Percentiles rank a stretch among this genome's conserved stretches.
phyloP scores from a whole-genome alignment of 1,140 invertebrate species.

The Drosophila paulistorum region DNA sequence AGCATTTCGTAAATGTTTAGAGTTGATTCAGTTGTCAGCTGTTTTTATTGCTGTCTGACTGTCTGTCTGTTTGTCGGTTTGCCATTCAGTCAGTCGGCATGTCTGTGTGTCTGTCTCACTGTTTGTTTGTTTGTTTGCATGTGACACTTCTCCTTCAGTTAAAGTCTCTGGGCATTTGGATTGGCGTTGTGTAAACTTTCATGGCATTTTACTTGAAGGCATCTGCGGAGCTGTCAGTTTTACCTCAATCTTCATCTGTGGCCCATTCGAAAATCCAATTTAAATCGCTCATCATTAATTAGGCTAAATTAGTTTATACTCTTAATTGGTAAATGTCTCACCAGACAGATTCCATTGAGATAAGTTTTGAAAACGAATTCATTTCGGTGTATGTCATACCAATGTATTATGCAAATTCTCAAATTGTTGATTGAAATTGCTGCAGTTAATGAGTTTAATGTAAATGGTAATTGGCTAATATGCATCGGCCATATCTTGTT shows the following conservation, averaged over 20 bases:
- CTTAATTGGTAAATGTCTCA: conserved; percentile 58
- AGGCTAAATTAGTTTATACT: conserved; percentile 52
- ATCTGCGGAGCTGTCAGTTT: conserved; percentile 6
- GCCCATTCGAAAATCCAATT: conserved; percentile 46
- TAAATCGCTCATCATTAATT: conserved; percentile 73
- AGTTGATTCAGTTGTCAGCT: conserved; percentile 29
- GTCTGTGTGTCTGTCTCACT: conserved; percentile 10
- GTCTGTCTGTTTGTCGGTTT: conserved; percentile 29
- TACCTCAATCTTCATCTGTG: conserved; percentile 34
- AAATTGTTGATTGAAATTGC: conserved; percentile 26
- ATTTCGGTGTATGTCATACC: conserved; percentile 3
- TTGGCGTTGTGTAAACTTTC: conserved; percentile 1
- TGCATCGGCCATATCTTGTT: not conserved
- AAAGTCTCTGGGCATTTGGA: not conserved
- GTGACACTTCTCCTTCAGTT: conserved; percentile 36
- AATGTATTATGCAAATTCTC: conserved; percentile 29
- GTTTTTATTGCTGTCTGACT: conserved; percentile 18
- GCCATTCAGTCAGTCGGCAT: conserved; percentile 15
- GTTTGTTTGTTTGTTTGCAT: conserved; percentile 25
- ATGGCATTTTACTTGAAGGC: conserved; percentile 3
- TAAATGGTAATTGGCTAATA: not conserved
- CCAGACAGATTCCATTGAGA: conserved; percentile 50
- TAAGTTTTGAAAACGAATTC: conserved; percentile 49
- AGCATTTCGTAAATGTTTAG: conserved; percentile 63
- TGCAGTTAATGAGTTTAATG: conserved; percentile 13